Evolutionary conservation across 2,113 vertebrate genomes (phyloP).

Genomic region (Alectura lathami): DNA sequence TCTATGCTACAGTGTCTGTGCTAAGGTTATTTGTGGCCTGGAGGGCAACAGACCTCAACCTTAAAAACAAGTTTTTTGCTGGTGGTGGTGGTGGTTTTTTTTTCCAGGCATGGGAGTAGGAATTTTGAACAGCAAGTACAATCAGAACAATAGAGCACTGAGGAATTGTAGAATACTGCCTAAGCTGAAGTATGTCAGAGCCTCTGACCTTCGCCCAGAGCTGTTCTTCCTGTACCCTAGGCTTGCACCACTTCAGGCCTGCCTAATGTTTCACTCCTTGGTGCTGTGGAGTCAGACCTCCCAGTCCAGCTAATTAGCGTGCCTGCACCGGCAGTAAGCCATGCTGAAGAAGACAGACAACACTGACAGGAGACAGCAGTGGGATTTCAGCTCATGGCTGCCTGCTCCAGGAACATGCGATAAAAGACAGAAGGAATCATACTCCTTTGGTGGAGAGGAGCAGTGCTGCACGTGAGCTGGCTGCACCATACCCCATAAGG

Average conservation of each 20-base stretch:
- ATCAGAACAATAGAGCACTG: neutral
- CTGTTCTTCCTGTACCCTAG: neutral
- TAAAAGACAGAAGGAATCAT: neutral
- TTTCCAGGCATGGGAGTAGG: neutral
- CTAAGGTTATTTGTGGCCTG: neutral
- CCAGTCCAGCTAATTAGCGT: neutral
- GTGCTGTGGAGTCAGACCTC: neutral
- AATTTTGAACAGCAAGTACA: neutral
- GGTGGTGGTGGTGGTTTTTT: neutral
- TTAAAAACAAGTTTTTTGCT: neutral
- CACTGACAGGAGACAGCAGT: neutral
- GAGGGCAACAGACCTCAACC: neutral
- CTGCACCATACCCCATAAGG: rapidly evolving
- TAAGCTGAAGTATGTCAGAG: neutral
- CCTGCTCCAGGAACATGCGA: neutral
- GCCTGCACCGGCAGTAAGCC: neutral
- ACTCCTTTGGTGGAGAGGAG: neutral
- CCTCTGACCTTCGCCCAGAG: neutral
- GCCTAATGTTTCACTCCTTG: neutral
- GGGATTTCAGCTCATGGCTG: neutral
- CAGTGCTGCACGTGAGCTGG: rapidly evolving
- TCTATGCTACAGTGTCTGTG: rapidly evolving
- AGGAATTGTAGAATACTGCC: neutral
- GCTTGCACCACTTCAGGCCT: neutral
- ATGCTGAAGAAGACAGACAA: neutral